Conservation (phyloP, 2,888 invertebrate species). For the Caenorhabditis panamensis region DNA sequence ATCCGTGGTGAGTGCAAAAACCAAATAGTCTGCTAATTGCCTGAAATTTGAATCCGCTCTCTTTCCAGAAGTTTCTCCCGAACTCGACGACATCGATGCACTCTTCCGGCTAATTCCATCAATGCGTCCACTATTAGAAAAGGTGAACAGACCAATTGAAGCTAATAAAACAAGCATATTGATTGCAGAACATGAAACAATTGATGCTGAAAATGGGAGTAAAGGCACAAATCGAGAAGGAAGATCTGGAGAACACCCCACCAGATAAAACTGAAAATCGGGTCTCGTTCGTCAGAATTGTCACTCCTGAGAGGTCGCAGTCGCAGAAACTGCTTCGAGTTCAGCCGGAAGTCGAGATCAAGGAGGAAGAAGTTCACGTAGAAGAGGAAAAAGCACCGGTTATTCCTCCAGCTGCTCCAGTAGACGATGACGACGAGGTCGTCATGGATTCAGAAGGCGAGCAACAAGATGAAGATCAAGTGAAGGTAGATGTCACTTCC, state of each 20-base stretch:
- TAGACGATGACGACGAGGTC: constrained; percentile 43
- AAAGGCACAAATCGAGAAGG: neutral
- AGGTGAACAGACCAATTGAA: constrained; percentile 1
- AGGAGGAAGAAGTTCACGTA: constrained; percentile 2
- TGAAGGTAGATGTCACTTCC: neutral
- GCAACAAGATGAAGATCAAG: neutral
- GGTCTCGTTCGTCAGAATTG: constrained; percentile 26
- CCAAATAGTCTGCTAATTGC: neutral
- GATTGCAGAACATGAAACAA: constrained; percentile 16
- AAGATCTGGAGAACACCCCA: constrained; percentile 4
- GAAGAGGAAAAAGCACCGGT: neutral
- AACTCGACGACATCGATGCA: constrained; percentile 51
- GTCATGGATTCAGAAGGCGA: constrained; percentile 44
- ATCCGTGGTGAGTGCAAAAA: constrained; percentile 35
- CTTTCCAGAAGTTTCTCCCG: constrained; percentile 15
- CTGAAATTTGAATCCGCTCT: constrained; percentile 1
- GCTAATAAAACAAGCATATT: neutral
- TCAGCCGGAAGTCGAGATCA: neutral
- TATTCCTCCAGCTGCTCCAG: neutral
- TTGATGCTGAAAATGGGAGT: constrained; percentile 1
- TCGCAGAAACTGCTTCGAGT: neutral
- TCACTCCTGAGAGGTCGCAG: neutral
- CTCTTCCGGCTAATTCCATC: constrained; percentile 52
- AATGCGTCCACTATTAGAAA: constrained; percentile 27
- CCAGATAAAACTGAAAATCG: constrained; percentile 13